phyloP scores from a whole-genome alignment of 2,113 vertebrate genomes.

The Microcebus lehilahytsara region DNA sequence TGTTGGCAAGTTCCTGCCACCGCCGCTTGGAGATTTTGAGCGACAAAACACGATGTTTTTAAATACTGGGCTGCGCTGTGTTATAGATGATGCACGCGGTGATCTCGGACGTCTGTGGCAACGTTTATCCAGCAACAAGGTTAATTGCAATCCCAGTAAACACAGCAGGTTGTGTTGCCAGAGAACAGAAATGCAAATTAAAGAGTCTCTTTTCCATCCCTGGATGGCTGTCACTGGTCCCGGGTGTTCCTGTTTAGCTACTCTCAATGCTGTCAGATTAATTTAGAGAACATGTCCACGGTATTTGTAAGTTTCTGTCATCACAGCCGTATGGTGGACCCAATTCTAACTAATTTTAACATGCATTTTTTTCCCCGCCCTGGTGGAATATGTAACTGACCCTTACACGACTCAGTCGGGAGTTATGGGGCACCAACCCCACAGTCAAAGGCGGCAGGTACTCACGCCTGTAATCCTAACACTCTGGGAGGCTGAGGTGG shows the following conservation, averaged over 20 bases:
- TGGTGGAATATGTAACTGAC: rapidly evolving
- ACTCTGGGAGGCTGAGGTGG: too few species aligned
- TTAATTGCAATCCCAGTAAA: not conserved
- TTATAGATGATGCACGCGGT: not conserved
- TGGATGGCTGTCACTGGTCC: rapidly evolving
- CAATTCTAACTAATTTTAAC: rapidly evolving
- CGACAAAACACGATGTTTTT: too few species aligned
- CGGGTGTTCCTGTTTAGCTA: too few species aligned
- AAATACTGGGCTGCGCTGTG: not conserved
- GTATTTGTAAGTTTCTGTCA: rapidly evolving
- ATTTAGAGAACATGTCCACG: not conserved
- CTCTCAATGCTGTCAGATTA: not conserved
- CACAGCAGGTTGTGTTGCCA: not conserved
- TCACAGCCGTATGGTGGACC: rapidly evolving
- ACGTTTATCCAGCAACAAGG: not conserved
- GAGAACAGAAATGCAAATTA: not conserved
- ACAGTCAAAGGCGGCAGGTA: too few species aligned
- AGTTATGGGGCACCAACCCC: too few species aligned
- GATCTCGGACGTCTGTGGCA: rapidly evolving
- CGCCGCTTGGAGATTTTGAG: too few species aligned
- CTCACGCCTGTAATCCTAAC: too few species aligned
- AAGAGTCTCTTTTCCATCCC: too few species aligned
- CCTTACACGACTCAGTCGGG: too few species aligned
- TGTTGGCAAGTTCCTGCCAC: too few species aligned
- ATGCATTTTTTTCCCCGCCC: too few species aligned